phyloP scores from a whole-genome alignment of 2,113 vertebrate genomes.

The Psilopsiagon aymara region DNA sequence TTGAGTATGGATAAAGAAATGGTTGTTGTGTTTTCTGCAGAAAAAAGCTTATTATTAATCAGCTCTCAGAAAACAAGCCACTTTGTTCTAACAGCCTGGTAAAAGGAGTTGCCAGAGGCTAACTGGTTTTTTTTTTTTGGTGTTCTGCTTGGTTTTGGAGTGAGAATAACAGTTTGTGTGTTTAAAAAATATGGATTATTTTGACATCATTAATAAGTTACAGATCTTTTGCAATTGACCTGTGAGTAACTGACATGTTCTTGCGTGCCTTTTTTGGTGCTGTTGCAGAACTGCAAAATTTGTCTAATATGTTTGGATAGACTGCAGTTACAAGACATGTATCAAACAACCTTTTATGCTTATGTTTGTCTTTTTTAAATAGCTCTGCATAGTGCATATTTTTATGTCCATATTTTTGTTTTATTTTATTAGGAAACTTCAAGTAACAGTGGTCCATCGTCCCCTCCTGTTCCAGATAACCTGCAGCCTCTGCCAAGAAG shows the following conservation, averaged over 20 bases:
- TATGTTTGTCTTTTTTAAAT: not conserved
- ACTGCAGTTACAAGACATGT: not conserved
- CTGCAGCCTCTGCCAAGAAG: conserved; percentile 78
- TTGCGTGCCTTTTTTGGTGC: not conserved
- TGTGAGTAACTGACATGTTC: not conserved
- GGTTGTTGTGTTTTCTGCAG: not conserved
- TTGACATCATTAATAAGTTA: not conserved
- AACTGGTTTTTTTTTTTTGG: not conserved
- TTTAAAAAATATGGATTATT: not conserved
- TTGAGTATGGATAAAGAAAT: not conserved
- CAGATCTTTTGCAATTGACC: not conserved
- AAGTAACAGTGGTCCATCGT: conserved; percentile 84
- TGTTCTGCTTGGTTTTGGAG: not conserved
- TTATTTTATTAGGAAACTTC: conserved; percentile 73
- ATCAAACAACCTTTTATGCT: not conserved
- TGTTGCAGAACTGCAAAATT: not conserved
- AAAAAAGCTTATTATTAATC: not conserved
- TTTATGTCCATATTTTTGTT: not conserved
- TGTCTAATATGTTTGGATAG: not conserved
- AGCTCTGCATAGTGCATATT: not conserved
- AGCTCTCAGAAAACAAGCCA: not conserved
- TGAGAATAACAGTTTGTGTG: not conserved
- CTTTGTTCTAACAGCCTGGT: not conserved
- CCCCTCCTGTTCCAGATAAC: conserved; percentile 75
- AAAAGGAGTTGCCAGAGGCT: not conserved